Conservation (phyloP, 1,140 invertebrate genomes). For the Coelopa frigida region DNA sequence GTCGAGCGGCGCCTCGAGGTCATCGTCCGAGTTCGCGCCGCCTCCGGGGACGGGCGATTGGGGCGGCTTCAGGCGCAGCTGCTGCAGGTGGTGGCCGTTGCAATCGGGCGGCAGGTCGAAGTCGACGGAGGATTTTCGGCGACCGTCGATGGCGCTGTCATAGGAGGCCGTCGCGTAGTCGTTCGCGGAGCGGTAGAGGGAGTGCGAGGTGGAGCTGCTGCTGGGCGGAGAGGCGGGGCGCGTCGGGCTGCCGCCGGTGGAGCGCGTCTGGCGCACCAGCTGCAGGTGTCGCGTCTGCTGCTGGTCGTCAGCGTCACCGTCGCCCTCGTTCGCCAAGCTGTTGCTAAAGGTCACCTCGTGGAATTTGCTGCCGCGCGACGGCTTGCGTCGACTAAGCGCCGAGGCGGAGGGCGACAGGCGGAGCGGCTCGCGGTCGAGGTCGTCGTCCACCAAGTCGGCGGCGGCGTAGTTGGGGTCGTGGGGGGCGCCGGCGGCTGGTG, state of each 20-base stretch:
- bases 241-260: slow-evolving; percentile 9
- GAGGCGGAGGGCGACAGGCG: too few species aligned
- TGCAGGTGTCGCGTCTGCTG: not conserved
- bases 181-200: slow-evolving; percentile 12
- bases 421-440: slow-evolving; percentile 19
- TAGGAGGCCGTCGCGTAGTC: slow-evolving; percentile 23
- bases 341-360: slow-evolving; percentile 41
- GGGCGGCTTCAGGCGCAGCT: slow-evolving; percentile 19
- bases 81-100: not conserved
- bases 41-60: not conserved
- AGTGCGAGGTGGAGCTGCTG: slow-evolving; percentile 11
- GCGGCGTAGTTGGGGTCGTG: slow-evolving; percentile 13
- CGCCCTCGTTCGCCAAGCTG: slow-evolving; percentile 34
- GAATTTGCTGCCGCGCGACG: slow-evolving; percentile 25
- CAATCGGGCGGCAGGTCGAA: too few species aligned
- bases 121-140: not conserved
- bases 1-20: slow-evolving; percentile 32
- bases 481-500: slow-evolving; percentile 10
- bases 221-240: slow-evolving; percentile 11
- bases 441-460: slow-evolving; percentile 10
- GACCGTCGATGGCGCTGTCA: slow-evolving; percentile 7
- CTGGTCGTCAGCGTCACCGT: slow-evolving; percentile 20
- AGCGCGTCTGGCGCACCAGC: not conserved
- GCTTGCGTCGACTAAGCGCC: slow-evolving; percentile 30
- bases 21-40: slow-evolving; percentile 36